phyloP scores from a whole-genome alignment of 2,113 vertebrate genomes.

The Nannospalax galili region DNA sequence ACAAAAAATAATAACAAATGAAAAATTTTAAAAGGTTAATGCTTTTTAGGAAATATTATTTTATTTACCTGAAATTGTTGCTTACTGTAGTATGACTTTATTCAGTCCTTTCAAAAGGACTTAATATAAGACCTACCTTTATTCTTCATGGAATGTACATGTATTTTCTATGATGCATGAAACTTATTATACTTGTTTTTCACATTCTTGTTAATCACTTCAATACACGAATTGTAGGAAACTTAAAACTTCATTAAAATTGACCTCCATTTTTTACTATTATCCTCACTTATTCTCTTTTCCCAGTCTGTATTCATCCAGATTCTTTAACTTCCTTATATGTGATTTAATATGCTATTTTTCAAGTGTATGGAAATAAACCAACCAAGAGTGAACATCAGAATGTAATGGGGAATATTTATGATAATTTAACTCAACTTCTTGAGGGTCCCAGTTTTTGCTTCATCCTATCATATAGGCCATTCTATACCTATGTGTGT shows the following conservation, averaged over 20 bases:
- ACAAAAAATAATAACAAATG: too few relatives aligned
- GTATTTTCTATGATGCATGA: neutral
- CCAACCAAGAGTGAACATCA: neutral
- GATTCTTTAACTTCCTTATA: neutral
- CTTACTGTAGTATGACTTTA: too few relatives aligned
- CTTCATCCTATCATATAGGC: neutral
- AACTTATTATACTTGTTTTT: neutral
- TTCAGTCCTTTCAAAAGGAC: too few relatives aligned
- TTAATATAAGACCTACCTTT: neutral
- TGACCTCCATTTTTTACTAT: neutral
- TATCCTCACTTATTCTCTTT: neutral
- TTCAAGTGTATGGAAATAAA: conserved; percentile 6
- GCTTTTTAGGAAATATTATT: neutral
- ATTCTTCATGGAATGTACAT: neutral
- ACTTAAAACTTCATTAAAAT: neutral
- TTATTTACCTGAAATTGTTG: neutral
- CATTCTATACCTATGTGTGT: neutral
- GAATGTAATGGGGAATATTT: neutral
- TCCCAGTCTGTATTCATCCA: neutral
- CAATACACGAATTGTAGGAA: neutral
- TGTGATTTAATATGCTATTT: neutral
- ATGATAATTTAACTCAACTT: neutral
- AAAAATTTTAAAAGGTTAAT: neutral
- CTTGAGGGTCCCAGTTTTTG: neutral
- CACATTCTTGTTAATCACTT: neutral